These are phyloP conservation scores for Prinia subflava DNA, from an alignment of 2,113 vertebrate species.

Conservation along the genomic window DNA sequence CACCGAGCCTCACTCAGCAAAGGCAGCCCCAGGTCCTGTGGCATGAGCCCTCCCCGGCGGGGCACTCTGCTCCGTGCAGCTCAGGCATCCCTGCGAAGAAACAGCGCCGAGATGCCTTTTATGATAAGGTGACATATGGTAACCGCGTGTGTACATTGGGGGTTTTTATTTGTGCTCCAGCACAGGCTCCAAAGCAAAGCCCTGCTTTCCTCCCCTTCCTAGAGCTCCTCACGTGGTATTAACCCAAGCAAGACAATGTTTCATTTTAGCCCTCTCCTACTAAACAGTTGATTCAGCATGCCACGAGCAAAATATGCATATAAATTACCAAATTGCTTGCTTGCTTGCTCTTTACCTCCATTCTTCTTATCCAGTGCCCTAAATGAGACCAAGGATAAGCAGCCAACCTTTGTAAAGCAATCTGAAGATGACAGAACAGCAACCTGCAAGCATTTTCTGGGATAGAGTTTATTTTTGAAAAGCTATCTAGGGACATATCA, in stretches of 20 bases:
- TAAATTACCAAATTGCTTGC: not conserved
- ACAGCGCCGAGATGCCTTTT: not conserved
- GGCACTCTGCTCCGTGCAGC: not conserved
- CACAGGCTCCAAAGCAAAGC: constrained; percentile 51
- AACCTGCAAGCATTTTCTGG: not conserved
- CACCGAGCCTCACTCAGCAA: not conserved
- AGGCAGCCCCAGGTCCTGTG: not conserved
- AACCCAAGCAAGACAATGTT: not conserved
- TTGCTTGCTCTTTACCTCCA: not conserved
- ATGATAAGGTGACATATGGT: constrained; percentile 50
- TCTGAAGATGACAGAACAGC: not conserved
- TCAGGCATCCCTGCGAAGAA: constrained; percentile 38
- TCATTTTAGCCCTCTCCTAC: not conserved
- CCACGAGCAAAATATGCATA: not conserved
- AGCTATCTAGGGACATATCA: not conserved
- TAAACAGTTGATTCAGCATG: not conserved
- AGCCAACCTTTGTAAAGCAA: not conserved
- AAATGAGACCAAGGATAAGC: not conserved
- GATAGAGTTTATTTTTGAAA: not conserved
- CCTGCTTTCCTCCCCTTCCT: not conserved
- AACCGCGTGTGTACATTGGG: constrained; percentile 40
- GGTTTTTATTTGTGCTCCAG: constrained; percentile 44
- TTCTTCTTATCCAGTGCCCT: not conserved
- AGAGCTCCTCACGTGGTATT: not conserved
- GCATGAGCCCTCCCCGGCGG: not conserved